A percentile compares a stretch with the other conserved stretches of the same genome.
phyloP scores from a whole-genome alignment of 2,113 vertebrate species.

The Morone chrysops region DNA sequence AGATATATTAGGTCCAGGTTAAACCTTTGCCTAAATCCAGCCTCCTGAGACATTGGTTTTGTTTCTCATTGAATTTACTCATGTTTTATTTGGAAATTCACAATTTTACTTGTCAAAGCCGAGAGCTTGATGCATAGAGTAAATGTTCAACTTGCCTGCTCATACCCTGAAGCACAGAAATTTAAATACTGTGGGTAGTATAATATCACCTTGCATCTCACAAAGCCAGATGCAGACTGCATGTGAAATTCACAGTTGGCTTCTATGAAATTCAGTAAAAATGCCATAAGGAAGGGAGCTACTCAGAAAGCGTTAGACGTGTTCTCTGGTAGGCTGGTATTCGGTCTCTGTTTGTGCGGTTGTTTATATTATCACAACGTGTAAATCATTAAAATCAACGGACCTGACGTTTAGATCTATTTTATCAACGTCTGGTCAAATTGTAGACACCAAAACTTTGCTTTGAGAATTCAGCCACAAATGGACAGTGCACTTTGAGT shows the following conservation, averaged over 20 bases:
- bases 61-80: neutral
- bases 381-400: neutral
- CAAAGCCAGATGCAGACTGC: slow-evolving; percentile 22
- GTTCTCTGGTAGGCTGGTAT: neutral
- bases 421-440: neutral
- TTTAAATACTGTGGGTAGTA: slow-evolving; percentile 13
- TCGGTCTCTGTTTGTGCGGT: neutral
- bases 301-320: neutral
- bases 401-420: neutral
- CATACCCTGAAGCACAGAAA: neutral
- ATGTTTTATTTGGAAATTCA: slow-evolving; percentile 5
- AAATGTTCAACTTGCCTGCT: slow-evolving; percentile 2
- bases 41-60: neutral
- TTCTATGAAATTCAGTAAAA: neutral
- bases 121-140: neutral
- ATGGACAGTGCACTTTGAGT: no score
- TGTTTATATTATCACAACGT: neutral
- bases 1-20: neutral
- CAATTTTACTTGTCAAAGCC: neutral
- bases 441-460: neutral
- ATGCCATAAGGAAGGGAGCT: neutral
- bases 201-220: slow-evolving; percentile 12
- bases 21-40: neutral
- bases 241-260: neutral
- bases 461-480: neutral